Evolutionary conservation across 2,113 vertebrate genomes (phyloP).

Genomic region (Clarias magur): DNA sequence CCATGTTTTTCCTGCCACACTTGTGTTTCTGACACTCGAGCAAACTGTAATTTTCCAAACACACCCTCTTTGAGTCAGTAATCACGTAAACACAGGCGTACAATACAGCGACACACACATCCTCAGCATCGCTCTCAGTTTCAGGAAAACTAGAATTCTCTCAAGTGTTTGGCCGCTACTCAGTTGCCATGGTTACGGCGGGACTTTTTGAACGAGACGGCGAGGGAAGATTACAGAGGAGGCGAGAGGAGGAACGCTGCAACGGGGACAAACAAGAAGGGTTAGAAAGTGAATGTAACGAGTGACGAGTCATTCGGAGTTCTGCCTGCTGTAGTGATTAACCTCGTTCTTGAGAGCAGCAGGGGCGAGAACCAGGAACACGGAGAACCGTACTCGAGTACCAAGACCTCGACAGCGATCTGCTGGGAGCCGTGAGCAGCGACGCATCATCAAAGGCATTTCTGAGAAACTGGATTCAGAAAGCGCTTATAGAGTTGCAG

Average conservation of each 20-base stretch:
- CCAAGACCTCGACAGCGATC: background rate
- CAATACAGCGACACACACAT: background rate
- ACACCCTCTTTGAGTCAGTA: background rate
- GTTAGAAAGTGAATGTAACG: slow-evolving; percentile 31
- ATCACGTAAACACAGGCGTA: background rate
- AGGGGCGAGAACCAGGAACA: background rate
- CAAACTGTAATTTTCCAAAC: slow-evolving; percentile 16
- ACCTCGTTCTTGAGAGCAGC: background rate
- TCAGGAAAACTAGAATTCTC: slow-evolving; percentile 30
- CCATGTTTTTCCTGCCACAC: background rate
- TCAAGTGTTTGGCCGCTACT: slow-evolving; percentile 29
- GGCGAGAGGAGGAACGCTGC: slow-evolving; percentile 7
- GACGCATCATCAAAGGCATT: too few relatives aligned
- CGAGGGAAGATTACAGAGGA: slow-evolving; percentile 45
- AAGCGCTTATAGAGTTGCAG: background rate
- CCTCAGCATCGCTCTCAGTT: background rate
- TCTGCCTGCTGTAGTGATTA: background rate
- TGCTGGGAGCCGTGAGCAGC: background rate
- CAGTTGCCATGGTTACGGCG: slow-evolving; percentile 49
- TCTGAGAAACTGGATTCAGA: background rate
- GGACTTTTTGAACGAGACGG: slow-evolving; percentile 29
- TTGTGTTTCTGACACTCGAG: background rate
- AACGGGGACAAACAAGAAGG: slow-evolving; percentile 13
- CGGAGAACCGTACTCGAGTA: background rate
- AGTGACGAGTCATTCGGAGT: background rate